A percentile compares a stretch with the other conserved stretches of the same genome.
phyloP scores from a whole-genome alignment of 2,113 vertebrate species.

The Hiodon tergisus region DNA sequence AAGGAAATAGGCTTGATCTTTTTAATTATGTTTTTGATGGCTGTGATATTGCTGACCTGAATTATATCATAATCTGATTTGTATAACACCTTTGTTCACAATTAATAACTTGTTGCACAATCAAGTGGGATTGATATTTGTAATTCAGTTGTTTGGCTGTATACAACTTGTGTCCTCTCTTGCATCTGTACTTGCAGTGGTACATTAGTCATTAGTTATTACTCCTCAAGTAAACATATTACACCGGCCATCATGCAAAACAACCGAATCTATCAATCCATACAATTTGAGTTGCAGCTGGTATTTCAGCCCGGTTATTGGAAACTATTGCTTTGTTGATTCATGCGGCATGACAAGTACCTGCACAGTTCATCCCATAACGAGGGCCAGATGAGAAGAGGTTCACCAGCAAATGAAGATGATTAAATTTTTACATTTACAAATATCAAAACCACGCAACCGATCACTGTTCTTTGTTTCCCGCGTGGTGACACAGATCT shows the following conservation, averaged over 20 bases:
- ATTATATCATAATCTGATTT: too few species aligned
- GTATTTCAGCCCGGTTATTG: too few species aligned
- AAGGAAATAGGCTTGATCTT: too few species aligned
- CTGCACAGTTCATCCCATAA: background rate
- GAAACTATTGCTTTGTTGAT: too few species aligned
- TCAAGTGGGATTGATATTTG: background rate
- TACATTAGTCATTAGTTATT: too few species aligned
- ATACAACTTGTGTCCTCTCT: background rate
- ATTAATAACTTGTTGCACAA: background rate
- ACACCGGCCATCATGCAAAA: background rate
- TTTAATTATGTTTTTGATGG: too few species aligned
- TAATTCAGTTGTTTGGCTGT: background rate
- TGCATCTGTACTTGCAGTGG: too few species aligned
- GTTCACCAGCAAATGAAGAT: background rate
- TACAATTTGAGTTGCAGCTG: too few species aligned
- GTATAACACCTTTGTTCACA: too few species aligned
- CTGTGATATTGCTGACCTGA: too few species aligned
- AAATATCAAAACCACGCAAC: background rate
- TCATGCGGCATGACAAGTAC: too few species aligned
- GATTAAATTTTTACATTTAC: background rate
- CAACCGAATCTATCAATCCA: background rate
- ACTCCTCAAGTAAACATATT: too few species aligned
- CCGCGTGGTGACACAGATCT: background rate
- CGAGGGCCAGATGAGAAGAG: background rate
- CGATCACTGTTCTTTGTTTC: background rate